Evolutionary conservation across 2,113 vertebrate genomes (phyloP), one percentile per base, ranked within the genome.

Genomic region (Apaloderma vittatum): DNA sequence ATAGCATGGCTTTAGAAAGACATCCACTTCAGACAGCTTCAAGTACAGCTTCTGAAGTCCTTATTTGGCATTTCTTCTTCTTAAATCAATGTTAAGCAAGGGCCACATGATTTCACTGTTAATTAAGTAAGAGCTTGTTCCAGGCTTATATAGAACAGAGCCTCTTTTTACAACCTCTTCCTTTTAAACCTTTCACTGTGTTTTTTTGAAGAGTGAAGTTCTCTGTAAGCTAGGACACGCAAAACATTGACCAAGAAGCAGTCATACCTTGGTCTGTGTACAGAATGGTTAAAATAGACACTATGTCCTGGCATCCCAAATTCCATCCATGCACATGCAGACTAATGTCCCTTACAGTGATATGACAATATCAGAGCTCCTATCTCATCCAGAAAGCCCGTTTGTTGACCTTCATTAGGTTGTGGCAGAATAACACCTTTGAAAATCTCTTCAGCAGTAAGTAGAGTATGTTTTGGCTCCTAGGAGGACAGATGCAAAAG

Each of bases 381-480:
- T 29, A 43, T 83, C 55, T 59, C 22, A 59, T 7, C 59, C 67
- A 43, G 58, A 83, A 81, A 84, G 21, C 9, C 7, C 16, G 75
- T 91, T 46, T 79, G 6, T 52, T 61, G 6, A 61, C 73, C 26
- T 89, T 84, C 43, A 17, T 40, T 68, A 9, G 63, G 48, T 63
- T 9, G 1, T 63, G 45, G 18, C 36, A 79, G 67, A 71, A 17
- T 30, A 91, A 52, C 37, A 37, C 11, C 34, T 49, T 14, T 70
- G 48, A 23, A 68, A 62, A 22, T 70, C 46, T 76, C n/a, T 83
- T 73, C 1, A 2, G 9, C 8, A n/a, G 55, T 59, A 61, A 26
- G 3, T 6, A 57, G 63, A 24, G 8, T 5, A 27, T 0, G 0
- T 15, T 82, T 87, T 54, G 1, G 3, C 15, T 90, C 9, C 29